These are phyloP conservation scores for Schlechtendalia chinensis DNA, from an alignment of 1,140 invertebrate genomes.

Conservation along the genomic window DNA sequence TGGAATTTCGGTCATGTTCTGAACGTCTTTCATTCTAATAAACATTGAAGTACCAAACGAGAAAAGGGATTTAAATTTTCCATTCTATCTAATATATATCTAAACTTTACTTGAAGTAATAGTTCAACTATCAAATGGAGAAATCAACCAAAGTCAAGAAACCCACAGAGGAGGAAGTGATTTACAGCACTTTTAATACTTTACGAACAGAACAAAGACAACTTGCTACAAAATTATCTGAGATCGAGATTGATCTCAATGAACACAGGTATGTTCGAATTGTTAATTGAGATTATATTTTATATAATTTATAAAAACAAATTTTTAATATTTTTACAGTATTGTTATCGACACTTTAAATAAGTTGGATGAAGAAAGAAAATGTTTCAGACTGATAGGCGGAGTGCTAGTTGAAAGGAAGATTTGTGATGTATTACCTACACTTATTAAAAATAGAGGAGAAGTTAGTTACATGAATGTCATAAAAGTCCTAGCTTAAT, in stretches of 20 bases:
- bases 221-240: slow-evolving; percentile 80
- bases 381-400: slow-evolving; percentile 90
- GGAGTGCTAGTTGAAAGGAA: slow-evolving; percentile 90
- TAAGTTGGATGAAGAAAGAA: slow-evolving; percentile 78
- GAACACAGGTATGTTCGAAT: slow-evolving; percentile 81
- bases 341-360: slow-evolving; percentile 92
- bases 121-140: neutral
- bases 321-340: slow-evolving; percentile 62
- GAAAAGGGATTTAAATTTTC: too few species aligned
- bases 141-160: slow-evolving; percentile 34
- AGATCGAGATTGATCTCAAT: slow-evolving; percentile 88
- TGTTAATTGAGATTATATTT: neutral
- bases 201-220: slow-evolving; percentile 82
- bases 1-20: neutral
- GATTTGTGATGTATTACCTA: slow-evolving; percentile 86
- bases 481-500: neutral
- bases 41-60: too few species aligned
- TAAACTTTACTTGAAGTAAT: neutral
- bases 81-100: too few species aligned
- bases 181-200: slow-evolving; percentile 80
- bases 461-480: slow-evolving; percentile 60
- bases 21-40: neutral
- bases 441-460: slow-evolving; percentile 76
- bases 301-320: neutral
- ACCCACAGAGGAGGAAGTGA: slow-evolving; percentile 65